Conservation (phyloP, 2,113 vertebrate species). For the Anarhynchus alexandrinus region DNA sequence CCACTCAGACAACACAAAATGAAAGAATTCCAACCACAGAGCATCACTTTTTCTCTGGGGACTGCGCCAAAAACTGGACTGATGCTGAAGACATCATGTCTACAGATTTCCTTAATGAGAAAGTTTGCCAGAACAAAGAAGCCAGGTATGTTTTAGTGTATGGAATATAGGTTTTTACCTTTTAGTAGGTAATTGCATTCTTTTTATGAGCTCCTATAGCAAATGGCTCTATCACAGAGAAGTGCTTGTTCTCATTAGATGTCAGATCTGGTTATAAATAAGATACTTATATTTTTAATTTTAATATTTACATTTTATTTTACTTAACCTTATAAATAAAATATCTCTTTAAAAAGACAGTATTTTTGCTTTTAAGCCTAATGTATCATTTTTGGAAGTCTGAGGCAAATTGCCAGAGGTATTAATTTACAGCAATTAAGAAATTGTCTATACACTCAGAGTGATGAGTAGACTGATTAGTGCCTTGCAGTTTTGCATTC, state of each 20-base stretch:
- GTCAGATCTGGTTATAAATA: background rate
- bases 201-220: background rate
- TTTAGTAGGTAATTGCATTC: background rate
- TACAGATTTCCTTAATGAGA: background rate
- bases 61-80: background rate
- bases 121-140: background rate
- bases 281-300: background rate
- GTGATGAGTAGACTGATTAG: background rate
- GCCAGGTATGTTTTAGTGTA: background rate
- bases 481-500: background rate
- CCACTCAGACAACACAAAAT: background rate
- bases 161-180: background rate
- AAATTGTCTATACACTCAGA: background rate
- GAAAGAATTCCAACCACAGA: background rate
- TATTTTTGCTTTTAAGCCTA: background rate
- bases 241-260: background rate
- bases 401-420: background rate
- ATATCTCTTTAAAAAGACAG: background rate
- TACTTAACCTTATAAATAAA: background rate
- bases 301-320: background rate
- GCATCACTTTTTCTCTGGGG: background rate
- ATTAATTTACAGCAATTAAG: background rate
- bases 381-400: background rate
- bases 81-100: background rate
- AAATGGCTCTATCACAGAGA: background rate